Conservation (phyloP, 2,888 invertebrate species). For the Ernsta delagoae region DNA sequence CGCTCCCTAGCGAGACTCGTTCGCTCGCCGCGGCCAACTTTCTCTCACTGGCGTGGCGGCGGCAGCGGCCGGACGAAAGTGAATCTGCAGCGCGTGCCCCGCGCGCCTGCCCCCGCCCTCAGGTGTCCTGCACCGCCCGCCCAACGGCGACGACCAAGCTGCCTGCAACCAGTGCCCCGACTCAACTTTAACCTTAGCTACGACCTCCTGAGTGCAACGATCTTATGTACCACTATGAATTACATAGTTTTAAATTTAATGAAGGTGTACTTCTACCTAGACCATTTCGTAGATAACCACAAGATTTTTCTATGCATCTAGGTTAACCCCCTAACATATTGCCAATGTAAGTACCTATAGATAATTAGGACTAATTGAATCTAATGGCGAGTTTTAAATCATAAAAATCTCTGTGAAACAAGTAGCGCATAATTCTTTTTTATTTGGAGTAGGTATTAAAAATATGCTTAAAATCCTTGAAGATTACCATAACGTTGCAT, state of each 20-base stretch:
- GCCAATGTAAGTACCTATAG: too few species aligned
- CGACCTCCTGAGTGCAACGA: slow-evolving; percentile 82
- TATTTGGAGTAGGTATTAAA: too few species aligned
- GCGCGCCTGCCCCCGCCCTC: slow-evolving; percentile 64
- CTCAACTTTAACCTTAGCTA: slow-evolving; percentile 82
- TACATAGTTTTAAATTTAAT: slow-evolving; percentile 8
- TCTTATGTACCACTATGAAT: slow-evolving; percentile 47
- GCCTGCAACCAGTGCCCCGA: slow-evolving; percentile 58
- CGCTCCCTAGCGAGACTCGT: slow-evolving; percentile 80
- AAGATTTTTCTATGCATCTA: too few species aligned
- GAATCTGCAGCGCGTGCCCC: slow-evolving; percentile 80
- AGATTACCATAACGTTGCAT: slow-evolving; percentile 7
- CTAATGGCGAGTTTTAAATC: too few species aligned
- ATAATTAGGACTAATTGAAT: too few species aligned
- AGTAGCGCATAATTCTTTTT: too few species aligned
- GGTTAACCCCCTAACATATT: too few species aligned
- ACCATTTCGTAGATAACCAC: not conserved
- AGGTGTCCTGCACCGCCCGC: slow-evolving; percentile 59
- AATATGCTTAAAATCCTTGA: slow-evolving; percentile 17
- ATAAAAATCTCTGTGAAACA: too few species aligned
- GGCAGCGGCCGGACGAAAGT: too few species aligned
- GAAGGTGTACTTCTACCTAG: not conserved
- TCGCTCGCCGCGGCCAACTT: slow-evolving; percentile 83
- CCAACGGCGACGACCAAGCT: slow-evolving; percentile 55
- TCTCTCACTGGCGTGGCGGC: slow-evolving; percentile 84